Conservation (phyloP, 1,140 invertebrate species). For the Neelides sp. region DNA sequence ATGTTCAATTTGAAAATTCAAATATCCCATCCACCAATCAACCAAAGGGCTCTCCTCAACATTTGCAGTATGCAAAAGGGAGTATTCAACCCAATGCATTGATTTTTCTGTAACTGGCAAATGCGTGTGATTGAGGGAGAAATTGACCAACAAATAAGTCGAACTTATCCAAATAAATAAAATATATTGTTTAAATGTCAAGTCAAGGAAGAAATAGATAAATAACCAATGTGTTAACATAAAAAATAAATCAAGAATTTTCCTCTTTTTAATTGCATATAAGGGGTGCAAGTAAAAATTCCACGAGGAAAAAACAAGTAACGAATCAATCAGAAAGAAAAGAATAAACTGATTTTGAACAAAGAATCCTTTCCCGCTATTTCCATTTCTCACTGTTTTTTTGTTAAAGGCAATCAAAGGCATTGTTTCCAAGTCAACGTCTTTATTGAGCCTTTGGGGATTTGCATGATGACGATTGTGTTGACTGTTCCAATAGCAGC, state of each 20-base stretch:
- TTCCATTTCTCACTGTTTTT: background rate
- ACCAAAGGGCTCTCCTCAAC: background rate
- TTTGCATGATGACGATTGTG: conserved; percentile 15
- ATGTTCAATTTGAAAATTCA: background rate
- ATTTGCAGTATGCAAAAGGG: background rate
- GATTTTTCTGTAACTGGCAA: background rate
- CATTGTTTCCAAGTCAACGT: conserved; percentile 12
- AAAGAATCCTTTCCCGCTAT: conserved; percentile 20
- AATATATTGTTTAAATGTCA: conserved; percentile 24
- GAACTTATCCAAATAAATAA: conserved; percentile 24
- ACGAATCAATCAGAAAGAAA: conserved; percentile 7
- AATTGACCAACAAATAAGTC: conserved; percentile 25
- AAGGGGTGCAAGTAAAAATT: background rate
- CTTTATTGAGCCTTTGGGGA: conserved; percentile 2
- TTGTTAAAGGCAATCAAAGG: conserved; percentile 4
- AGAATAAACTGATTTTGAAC: conserved; percentile 27
- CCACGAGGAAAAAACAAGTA: background rate
- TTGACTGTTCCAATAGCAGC: conserved; percentile 1
- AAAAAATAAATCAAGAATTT: conserved; percentile 18
- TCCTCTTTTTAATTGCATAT: conserved; percentile 1
- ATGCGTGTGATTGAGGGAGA: background rate
- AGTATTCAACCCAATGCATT: background rate
- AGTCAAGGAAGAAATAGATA: conserved; percentile 21
- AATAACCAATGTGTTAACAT: conserved; percentile 24
- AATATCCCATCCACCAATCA: background rate